phyloP scores from a whole-genome alignment of 1,140 invertebrate genomes.

The Ctenoplectra terminalis region DNA sequence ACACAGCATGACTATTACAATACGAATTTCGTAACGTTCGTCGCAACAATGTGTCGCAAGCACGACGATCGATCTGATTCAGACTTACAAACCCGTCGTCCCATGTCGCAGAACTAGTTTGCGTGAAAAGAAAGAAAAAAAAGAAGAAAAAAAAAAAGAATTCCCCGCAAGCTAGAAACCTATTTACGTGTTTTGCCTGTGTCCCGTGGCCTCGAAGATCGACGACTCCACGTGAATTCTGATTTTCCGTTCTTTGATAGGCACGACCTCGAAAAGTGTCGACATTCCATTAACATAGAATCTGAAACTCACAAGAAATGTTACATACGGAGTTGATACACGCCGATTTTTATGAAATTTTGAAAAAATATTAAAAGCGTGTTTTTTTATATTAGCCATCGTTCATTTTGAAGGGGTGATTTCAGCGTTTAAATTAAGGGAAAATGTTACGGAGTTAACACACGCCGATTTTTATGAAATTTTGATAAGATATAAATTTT shows the following conservation, averaged over 20 bases:
- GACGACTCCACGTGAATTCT: constrained; percentile 48
- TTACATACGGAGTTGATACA: no score
- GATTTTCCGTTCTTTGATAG: constrained; percentile 17
- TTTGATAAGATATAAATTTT: no score
- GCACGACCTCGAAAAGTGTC: constrained; percentile 12
- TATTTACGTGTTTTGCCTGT: constrained; percentile 53
- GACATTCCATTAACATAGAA: constrained; percentile 9
- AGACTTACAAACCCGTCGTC: not conserved
- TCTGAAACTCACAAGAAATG: no score
- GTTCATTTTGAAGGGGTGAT: no score
- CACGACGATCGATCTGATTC: not conserved
- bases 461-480: no score
- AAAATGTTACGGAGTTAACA: no score
- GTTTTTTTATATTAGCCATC: no score
- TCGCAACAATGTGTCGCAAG: not conserved
- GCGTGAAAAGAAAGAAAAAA: constrained; percentile 5
- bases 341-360: no score
- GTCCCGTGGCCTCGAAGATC: constrained; percentile 36
- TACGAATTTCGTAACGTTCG: constrained; percentile 4
- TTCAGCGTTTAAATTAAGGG: no score
- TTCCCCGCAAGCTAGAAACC: constrained; percentile 43
- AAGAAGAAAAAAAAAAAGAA: no score
- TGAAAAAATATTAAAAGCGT: no score
- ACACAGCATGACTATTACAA: not conserved
- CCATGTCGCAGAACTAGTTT: constrained; percentile 38